A percentile compares a stretch with the other conserved stretches of the same genome.
These are phyloP conservation scores for Sitta europaea DNA, from an alignment of 2,113 vertebrate species.

Conservation along the genomic window DNA sequence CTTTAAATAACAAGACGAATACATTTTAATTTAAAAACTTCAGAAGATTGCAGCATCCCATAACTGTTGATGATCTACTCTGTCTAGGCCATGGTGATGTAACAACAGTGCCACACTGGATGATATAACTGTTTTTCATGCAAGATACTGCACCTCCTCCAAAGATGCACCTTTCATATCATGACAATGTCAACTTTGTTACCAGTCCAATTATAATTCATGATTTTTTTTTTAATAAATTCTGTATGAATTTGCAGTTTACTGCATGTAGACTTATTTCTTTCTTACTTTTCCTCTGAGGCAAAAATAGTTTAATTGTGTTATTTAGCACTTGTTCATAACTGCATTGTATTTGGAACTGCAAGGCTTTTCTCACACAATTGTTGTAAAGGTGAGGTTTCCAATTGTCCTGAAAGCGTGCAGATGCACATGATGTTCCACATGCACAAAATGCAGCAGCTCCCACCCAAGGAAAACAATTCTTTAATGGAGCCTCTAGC, in stretches of 20 bases:
- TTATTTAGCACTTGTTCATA: not conserved
- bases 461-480: not conserved
- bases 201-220: not conserved
- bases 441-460: not conserved
- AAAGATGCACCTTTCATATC: not conserved
- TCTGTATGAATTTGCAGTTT: not conserved
- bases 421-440: not conserved
- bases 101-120: not conserved
- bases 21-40: constrained; percentile 3
- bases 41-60: not conserved
- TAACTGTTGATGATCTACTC: not conserved
- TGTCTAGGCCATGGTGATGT: not conserved
- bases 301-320: not conserved
- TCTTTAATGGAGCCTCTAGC: not conserved
- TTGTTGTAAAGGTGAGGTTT: not conserved
- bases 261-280: not conserved
- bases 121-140: not conserved
- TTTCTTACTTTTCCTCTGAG: not conserved
- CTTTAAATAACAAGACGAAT: not conserved
- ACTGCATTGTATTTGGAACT: not conserved
- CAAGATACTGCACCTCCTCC: not conserved
- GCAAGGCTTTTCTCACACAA: not conserved
- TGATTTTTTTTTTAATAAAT: not conserved
- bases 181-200: not conserved
- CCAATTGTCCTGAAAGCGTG: not conserved